Base-by-base conservation (phyloP, 92 coral and sea anemone species). In the Paramuricea clavata region DNA sequence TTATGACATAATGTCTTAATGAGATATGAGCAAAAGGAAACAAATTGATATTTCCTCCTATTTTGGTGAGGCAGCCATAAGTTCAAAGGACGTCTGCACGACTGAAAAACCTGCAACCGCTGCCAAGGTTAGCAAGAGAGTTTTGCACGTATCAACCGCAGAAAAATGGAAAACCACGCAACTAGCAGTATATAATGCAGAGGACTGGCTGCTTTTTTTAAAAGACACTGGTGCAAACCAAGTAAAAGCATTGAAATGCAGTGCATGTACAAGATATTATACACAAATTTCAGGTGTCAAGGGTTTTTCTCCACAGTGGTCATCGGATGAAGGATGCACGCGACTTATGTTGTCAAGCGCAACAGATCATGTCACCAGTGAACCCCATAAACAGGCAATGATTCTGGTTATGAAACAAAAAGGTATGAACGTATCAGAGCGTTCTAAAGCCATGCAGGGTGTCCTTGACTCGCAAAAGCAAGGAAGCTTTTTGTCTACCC, bases 321-420 rank as follows among this genome's bases (percentile, higher is more conserved):
- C 92, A 78, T 64, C 71, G 71, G 87, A 83, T 61, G 44, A 78
- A 32, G 95, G 95, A 33, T 90, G 93, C 62, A 86, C 85, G 33
- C 90, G 85, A 90, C 92, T 93, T 26, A 56, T 92, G 61, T 47
- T 93, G 54, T 86, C 87, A 79, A 93, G 88, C 76, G 91, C 93
- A 12, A 69, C 70, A 74, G 92, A 89, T 69, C 93, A 92, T 83
- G 91, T 87, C 43, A 42, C 67, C 39, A 91, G 93, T 76, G 91
- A 92, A 44, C 93, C 95, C 26, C 93, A 92, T 84, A 92, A 92
- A 82, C 90, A 70, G 60, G 91, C 95, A 33, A 30, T 92, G 77
- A 81, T 82, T 60, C 87, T 92, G 69, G 85, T 74, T 81, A 42
- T 81, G 87, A 70, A 42, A 34, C 70, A 70, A 78, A 64, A 64